Evolutionary conservation across 2,888 invertebrate genomes (phyloP), one percentile per base, ranked within the genome.

Genomic region (Papilio gigon): DNA sequence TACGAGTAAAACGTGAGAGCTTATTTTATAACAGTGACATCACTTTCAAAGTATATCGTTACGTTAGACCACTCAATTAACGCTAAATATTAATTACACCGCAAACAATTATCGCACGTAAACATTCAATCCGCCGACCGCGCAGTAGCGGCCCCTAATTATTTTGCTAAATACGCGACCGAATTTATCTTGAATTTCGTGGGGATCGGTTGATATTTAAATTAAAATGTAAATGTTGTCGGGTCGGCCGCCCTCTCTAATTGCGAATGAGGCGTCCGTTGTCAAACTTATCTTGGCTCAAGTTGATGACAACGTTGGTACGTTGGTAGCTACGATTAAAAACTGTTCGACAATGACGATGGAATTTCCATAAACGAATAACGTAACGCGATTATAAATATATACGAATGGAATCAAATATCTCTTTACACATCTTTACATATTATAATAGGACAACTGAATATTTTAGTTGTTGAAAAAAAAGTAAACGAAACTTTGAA

Each of bases 151-250:
- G 78, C 83, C 84, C 84, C 84, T 82, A 88, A 90, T 89, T 88
- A 88, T 88, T 84, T 85, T 84, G 86, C 87, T 86, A 90, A 89
- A 90, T 87, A 86, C 87, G 84, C 81, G 80, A 83, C 81, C 84
- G 84, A 89, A 88, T 89, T 90, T 89, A 90, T 90, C 89, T 88
- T 79, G 86, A 88, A 90, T 90, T 88, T 87, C 87, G 87, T 87
- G 88, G 88, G 87, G 87, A 87, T 86, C 84, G 84, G 82, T 56
- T 77, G 84, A 88, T 88, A 89, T 91, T 91, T 87, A 88, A 90
- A 91, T 91, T 90, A 85, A 90, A 91, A 92, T 92, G 91, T 90
- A 90, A 90, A 91, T 91, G 88, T 87, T 88, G 87, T 84, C 77
- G 81, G 84, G 81, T 77, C 77, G 83, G 81, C 78, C 77, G 81